Base-by-base conservation (phyloP, 2,888 invertebrate genomes). In the Desoria tigrina region DNA sequence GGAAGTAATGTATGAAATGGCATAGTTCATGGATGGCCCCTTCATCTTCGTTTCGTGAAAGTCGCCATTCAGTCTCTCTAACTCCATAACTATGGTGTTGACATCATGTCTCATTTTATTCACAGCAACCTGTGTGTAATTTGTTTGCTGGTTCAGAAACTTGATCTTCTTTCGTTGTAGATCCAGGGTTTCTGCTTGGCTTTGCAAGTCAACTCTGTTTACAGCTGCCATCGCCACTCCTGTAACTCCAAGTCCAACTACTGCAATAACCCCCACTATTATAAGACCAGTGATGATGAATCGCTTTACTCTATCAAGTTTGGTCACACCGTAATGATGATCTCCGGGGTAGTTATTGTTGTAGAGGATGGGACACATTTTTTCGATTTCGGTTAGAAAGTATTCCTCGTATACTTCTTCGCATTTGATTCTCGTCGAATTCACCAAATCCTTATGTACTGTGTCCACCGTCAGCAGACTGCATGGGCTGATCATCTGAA, bases 31-130 rank as follows among this genome's bases (percentile, higher is more conserved):
- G n/a, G 21, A n/a, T 0, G 62, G 32, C 4, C 7, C 16, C 45
- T 61, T 64, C 0, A 11, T 49, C 45, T 68, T 68, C n/a, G 68
- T 11, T 45, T 63, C 59, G n/a, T 57, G 11, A 28, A 37, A 51
- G 18, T 71, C 70, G 1, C 1, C 24, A 42, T 70, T 24, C 32
- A 39, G 61, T 9, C 1, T 9, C 0, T 49, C 18, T 49, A 65
- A 11, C 2, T 51, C 14, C 2, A 1, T 11, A 2, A 64, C 57
- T 3, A 59, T 45, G 4, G 42, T 18, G 23, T 61, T 61, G 32
- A 66, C 60, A 16, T 27, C 26, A 7, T 42, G 7, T 28, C 49
- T 23, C 1, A 68, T 24, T 3, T 57, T 32, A 2, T 27, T 32
- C 3, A 27, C 21, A 11, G 11, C 49, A 16, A 28, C 14, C 27